Base-by-base conservation (phyloP, 2,797 vertebrate genomes). In the Graptemys geographica region DNA sequence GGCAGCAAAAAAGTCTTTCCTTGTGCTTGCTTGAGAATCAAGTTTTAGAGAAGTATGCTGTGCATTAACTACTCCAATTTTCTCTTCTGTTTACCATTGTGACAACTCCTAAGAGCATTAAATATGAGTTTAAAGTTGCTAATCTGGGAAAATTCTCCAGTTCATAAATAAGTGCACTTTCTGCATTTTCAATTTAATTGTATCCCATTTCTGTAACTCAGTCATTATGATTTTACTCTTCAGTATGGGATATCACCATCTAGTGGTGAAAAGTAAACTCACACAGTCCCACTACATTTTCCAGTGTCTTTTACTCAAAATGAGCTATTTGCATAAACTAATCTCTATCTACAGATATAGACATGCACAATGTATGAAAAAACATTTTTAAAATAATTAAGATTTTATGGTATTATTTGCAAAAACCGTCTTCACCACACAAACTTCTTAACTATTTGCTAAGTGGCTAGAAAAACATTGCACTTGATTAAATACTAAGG, bases 221-320 rank as follows among this genome's bases (percentile, higher is more conserved):
- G 53, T 57, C 41, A 87, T 25, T 28, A 84, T 5, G 7, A 87
- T 52, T 96, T 88, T 55, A 93, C 49, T 86, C 92, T 19, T 3
- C 81, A 62, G 53, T 16, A 79, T 59, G 33, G 41, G 47, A 92
- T 8, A 92, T 93, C 96, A 90, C 97, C 97, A 97, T 44, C 97
- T 97, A 90, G 96, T 97, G 97, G 95, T 49, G 47, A 87, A 81
- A 90, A 90, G 13, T 28, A 37, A 81, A 81, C 52, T 80, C 74
- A 47, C 72, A 27, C 1, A 28, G 25, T 47, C 4, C 12, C 23
- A 59, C 11, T 74, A 74, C 9, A 76, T 47, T 47, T 76, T 47
- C 11, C 44, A 5, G 13, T 47, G 41, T 47, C 72, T 47, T 28
- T 76, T 28, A 76, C 41, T 76, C 41, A 76, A 28, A 76, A 74